Percentiles rank a stretch among this genome's conserved stretches.
Evolutionary conservation across 2,113 vertebrate genomes (phyloP).

Genomic region (Corythoichthys intestinalis): DNA sequence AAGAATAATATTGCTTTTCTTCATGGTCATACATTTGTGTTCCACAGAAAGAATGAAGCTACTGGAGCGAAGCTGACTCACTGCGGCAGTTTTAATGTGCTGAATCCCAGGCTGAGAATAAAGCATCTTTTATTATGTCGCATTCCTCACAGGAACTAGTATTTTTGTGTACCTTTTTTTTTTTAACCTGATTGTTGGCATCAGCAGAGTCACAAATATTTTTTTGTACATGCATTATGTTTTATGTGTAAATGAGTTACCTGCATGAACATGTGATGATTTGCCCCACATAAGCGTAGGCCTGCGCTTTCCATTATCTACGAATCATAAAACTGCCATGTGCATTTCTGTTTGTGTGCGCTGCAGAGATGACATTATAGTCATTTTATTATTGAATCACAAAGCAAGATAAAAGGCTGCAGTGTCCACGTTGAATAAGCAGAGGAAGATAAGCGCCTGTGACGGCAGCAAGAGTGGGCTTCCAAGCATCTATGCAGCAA

Average conservation of each 20-base stretch:
- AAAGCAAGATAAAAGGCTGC: slow-evolving; percentile 41
- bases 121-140: slow-evolving; percentile 33
- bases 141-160: slow-evolving; percentile 4
- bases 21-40: background rate
- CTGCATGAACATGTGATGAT: background rate
- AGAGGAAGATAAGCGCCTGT: slow-evolving; percentile 37
- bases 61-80: slow-evolving; percentile 33
- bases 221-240: background rate
- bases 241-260: background rate
- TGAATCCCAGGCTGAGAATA: slow-evolving; percentile 16
- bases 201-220: background rate
- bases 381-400: slow-evolving; percentile 54
- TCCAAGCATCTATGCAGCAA: background rate
- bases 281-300: background rate
- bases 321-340: slow-evolving; percentile 4
- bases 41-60: background rate
- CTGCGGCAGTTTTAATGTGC: slow-evolving; percentile 24
- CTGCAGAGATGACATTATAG: slow-evolving; percentile 20
- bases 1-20: background rate
- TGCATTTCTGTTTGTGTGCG: slow-evolving; percentile 25
- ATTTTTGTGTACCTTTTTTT: background rate
- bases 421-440: slow-evolving; percentile 22
- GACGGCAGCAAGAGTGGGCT: slow-evolving; percentile 5
- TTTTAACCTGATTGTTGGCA: background rate
- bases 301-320: background rate